Evolutionary conservation across 2,797 vertebrate species (phyloP).

Genomic region (Rousettus madagascariensis): DNA sequence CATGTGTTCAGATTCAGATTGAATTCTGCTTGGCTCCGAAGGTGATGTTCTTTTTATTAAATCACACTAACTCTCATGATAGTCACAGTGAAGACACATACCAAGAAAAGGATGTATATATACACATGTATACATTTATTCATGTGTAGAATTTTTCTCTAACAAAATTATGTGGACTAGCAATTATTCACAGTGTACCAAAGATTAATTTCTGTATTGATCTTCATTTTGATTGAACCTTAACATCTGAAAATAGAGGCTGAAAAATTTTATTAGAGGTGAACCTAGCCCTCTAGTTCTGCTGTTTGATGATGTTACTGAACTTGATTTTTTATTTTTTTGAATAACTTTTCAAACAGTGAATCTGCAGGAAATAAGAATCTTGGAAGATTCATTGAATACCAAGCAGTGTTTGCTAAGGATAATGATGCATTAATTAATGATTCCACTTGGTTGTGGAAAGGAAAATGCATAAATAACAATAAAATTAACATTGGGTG

Average conservation of each 20-base stretch:
- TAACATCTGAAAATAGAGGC: not conserved
- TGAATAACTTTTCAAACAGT: not conserved
- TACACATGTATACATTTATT: not conserved
- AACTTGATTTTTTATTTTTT: not conserved
- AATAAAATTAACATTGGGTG: not conserved
- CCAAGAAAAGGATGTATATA: not conserved
- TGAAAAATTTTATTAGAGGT: not conserved
- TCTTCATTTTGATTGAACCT: not conserved
- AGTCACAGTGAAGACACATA: not conserved
- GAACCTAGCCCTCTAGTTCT: not conserved
- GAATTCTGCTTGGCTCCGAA: not conserved
- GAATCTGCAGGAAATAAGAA: not conserved
- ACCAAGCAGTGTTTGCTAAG: not conserved
- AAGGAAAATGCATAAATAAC: constrained; percentile 2
- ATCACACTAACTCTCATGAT: not conserved
- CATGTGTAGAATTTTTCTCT: not conserved
- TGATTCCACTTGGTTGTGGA: not conserved
- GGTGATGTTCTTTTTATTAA: not conserved
- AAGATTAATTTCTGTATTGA: not conserved
- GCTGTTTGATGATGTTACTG: not conserved
- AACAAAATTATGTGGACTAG: not conserved
- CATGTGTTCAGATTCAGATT: not conserved
- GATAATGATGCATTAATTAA: constrained; percentile 5
- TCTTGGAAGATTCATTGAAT: constrained; percentile 9
- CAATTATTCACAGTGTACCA: not conserved